These are phyloP conservation scores for Leucozona laternaria DNA, from an alignment of 2,888 invertebrate species.

Conservation along the genomic window DNA sequence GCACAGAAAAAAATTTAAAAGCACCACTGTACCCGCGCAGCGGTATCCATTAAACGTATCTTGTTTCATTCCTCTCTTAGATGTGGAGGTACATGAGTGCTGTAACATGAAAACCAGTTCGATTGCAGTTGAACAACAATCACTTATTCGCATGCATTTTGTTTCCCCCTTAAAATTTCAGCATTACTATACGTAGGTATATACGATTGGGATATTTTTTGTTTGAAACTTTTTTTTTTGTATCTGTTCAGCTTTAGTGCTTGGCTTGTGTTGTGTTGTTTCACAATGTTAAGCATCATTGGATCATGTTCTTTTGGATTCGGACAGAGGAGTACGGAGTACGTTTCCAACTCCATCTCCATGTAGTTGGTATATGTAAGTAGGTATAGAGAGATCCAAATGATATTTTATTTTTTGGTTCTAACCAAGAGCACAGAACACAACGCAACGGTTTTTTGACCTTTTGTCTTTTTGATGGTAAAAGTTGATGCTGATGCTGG, in stretches of 20 bases:
- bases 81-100: conserved; percentile 32
- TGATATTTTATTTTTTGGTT: conserved; percentile 52
- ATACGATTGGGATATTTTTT: conserved; percentile 30
- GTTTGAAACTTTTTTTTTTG: not conserved
- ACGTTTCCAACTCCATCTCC: not conserved
- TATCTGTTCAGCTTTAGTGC: conserved; percentile 10
- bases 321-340: conserved; percentile 7
- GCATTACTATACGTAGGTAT: conserved; percentile 5
- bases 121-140: conserved; percentile 74
- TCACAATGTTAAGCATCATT: conserved; percentile 71
- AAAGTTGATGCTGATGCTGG: not conserved
- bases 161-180: conserved; percentile 38
- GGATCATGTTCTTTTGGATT: conserved; percentile 59
- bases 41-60: conserved; percentile 64
- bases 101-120: conserved; percentile 72
- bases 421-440: conserved; percentile 28
- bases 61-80: conserved; percentile 49
- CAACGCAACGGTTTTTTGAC: conserved; percentile 68
- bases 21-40: not conserved
- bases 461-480: conserved; percentile 54
- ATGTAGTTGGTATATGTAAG: no score
- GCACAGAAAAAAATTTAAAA: not conserved
- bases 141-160: conserved; percentile 60
- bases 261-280: conserved; percentile 51
- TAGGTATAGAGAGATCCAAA: not conserved